phyloP scores from a whole-genome alignment of 1,140 invertebrate species.

The Cydia splendana region DNA sequence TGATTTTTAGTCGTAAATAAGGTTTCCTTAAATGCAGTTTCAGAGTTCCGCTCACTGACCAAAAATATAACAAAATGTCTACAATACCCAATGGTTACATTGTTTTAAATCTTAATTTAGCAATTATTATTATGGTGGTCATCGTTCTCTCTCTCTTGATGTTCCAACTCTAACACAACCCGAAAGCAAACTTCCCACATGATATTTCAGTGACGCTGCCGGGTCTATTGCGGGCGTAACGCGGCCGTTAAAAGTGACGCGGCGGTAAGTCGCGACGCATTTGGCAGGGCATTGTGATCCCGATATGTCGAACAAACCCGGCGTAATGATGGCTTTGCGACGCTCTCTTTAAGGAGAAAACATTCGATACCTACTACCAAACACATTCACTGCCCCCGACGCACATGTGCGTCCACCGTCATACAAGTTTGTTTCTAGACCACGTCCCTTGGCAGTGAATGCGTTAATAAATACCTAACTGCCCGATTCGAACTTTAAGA shows the following conservation, averaged over 20 bases:
- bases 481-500: too few relatives aligned
- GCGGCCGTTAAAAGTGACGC: conserved; percentile 66
- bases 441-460: too few relatives aligned
- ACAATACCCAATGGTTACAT: too few relatives aligned
- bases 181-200: conserved; percentile 40
- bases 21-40: too few relatives aligned
- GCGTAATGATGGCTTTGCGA: conserved; percentile 55
- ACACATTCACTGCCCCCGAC: too few relatives aligned
- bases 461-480: too few relatives aligned
- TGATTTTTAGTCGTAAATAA: too few relatives aligned
- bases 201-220: conserved; percentile 53
- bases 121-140: neutral
- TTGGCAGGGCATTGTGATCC: conserved; percentile 70
- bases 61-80: too few relatives aligned
- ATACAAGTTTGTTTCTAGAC: too few relatives aligned
- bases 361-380: conserved; percentile 38
- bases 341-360: conserved; percentile 37
- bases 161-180: conserved; percentile 5
- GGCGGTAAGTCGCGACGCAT: conserved; percentile 63
- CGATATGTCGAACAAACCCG: conserved; percentile 72
- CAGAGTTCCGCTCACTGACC: too few relatives aligned
- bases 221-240: conserved; percentile 61
- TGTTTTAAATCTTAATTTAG: too few relatives aligned
- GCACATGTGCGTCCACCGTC: too few relatives aligned
- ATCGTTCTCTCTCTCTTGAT: neutral